Conservation (phyloP, 2,888 invertebrate species). For the Dendrolimus houi region DNA sequence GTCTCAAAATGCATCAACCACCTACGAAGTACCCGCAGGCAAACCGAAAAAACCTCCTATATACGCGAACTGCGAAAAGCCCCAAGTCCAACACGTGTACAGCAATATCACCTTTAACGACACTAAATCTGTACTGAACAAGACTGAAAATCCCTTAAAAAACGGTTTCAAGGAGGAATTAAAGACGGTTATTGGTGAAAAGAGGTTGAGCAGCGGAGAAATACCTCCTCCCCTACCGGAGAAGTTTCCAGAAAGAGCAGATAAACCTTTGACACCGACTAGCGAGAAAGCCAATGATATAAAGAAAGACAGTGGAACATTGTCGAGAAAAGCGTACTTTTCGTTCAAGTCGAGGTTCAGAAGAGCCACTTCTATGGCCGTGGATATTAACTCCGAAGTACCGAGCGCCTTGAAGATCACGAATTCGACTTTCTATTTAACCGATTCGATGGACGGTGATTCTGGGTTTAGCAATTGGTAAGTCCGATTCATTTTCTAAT, state of each 20-base stretch:
- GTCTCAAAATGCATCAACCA: constrained; percentile 28
- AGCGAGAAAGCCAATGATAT: constrained; percentile 23
- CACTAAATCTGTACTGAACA: constrained; percentile 33
- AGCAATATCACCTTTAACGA: constrained; percentile 52
- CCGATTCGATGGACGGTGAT: constrained; percentile 80
- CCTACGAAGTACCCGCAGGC: constrained; percentile 34
- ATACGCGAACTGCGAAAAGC: constrained; percentile 54
- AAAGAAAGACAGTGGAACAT: constrained; percentile 58
- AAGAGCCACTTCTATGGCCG: constrained; percentile 74
- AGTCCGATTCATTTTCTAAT: constrained; percentile 13
- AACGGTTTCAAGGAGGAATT: constrained; percentile 58
- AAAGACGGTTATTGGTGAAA: constrained; percentile 55
- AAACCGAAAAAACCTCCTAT: constrained; percentile 43
- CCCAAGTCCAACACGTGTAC: constrained; percentile 42
- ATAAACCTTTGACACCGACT: constrained; percentile 54
- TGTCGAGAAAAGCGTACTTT: constrained; percentile 67
- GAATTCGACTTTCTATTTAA: constrained; percentile 84
- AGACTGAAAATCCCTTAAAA: constrained; percentile 48
- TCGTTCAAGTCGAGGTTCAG: constrained; percentile 80
- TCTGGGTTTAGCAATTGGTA: constrained; percentile 77
- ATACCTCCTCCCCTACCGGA: constrained; percentile 53
- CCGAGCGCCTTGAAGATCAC: constrained; percentile 74
- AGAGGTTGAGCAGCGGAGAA: constrained; percentile 48
- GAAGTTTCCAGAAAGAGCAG: constrained; percentile 30
- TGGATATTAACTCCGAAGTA: constrained; percentile 67